A percentile compares a stretch with the other conserved stretches of the same genome.
Evolutionary conservation across 2,888 invertebrate species (phyloP).

Genomic region (Nineta flava): DNA sequence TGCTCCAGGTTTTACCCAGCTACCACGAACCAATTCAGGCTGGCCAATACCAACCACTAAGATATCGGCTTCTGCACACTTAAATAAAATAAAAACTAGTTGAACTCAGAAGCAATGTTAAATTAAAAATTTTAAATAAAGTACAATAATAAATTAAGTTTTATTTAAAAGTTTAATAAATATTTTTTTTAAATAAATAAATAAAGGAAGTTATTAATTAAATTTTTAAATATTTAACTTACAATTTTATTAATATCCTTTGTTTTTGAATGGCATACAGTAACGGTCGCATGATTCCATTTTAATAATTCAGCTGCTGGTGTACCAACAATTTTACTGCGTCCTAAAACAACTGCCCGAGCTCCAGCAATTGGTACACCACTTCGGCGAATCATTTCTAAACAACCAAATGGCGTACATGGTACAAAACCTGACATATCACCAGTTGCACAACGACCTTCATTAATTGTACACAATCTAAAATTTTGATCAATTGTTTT

Average conservation of each 20-base stretch:
- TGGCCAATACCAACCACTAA: slow-evolving; percentile 92
- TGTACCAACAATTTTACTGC: slow-evolving; percentile 96
- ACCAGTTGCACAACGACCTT: slow-evolving; percentile 81
- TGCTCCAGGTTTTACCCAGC: slow-evolving; percentile 96
- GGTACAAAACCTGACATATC: slow-evolving; percentile 83
- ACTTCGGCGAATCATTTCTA: slow-evolving; percentile 75
- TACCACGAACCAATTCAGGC: slow-evolving; percentile 77
- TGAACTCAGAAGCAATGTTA: background rate
- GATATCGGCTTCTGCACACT: slow-evolving; percentile 67
- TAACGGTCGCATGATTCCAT: slow-evolving; percentile 95
- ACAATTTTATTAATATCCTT: slow-evolving; percentile 62
- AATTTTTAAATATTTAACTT: slow-evolving; percentile 13
- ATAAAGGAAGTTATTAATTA: too few relatives aligned
- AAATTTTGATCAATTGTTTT: slow-evolving; percentile 6
- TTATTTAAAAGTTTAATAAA: background rate
- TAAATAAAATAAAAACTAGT: slow-evolving; percentile 13
- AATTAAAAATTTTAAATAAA: background rate
- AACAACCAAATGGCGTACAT: slow-evolving; percentile 91
- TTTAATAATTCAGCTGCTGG: slow-evolving; percentile 87
- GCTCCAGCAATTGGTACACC: slow-evolving; percentile 67
- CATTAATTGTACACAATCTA: slow-evolving; percentile 81
- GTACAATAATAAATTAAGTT: background rate
- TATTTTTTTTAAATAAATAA: background rate
- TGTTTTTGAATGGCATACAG: slow-evolving; percentile 92
- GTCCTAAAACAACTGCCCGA: slow-evolving; percentile 82